Evolutionary conservation across 2,797 vertebrate genomes (phyloP), one percentile per base, ranked within the genome.

Genomic region (Thalassophryne amazonica): DNA sequence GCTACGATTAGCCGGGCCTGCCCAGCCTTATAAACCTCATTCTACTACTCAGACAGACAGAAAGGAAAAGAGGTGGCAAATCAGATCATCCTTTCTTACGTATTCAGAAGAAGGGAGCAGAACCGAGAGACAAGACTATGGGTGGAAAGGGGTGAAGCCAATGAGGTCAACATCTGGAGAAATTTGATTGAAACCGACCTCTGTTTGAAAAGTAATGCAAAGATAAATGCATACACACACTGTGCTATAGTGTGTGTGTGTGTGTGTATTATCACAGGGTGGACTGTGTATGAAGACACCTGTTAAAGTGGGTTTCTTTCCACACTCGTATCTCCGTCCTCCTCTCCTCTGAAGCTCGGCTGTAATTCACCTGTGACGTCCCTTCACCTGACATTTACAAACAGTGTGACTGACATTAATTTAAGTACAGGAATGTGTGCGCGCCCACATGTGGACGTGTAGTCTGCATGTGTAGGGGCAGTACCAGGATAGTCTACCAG

Each of bases 1-100:
- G 76, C 75, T 82, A 86, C 46, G 45, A 83, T 86, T 84, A 86
- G 43, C 48, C 37, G 37, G 62, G 68, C 66, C 79, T 77, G 63
- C 48, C 15, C 38, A 68, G 64, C 59, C 69, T 60, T 58, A 74
- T 81, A 74, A 81, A 78, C 61, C 60, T 60, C 51, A 52, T 65
- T 64, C 68, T 73, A 55, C 78, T 73, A 59, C 60, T 49, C 48
- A 72, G 25, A 46, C 27, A 21, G 49, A 51, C 31, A 57, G 64
- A 67, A 24, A 49, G 40, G n/a, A n/a, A 54, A 37, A 19, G 38
- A 17, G n/a, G 21, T 23, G 33, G 15, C 27, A 15, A 23, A 17
- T 16, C 15, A 35, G 12, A 25, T 14, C 18, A 57, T 61, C 53
- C 24, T 43, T 27, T 55, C 36, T 71, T 63, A 78, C 77, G 71